Evolutionary conservation across 2,888 invertebrate genomes (phyloP).

Genomic region (Bursaphelenchus okinawaensis): DNA sequence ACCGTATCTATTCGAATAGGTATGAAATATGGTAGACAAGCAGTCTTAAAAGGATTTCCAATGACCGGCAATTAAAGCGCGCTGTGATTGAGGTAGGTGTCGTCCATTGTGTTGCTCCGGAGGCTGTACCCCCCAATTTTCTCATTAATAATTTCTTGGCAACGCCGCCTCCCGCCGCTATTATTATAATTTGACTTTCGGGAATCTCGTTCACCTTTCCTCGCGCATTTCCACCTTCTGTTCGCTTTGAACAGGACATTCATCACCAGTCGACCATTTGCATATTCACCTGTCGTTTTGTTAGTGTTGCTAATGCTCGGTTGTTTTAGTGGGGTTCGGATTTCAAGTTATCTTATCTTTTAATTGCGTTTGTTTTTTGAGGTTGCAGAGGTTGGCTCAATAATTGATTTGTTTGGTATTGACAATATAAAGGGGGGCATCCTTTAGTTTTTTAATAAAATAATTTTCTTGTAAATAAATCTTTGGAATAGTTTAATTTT

Average conservation of each 20-base stretch:
- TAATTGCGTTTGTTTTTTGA: neutral
- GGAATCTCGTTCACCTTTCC: neutral
- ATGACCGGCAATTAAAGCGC: neutral
- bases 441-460: no score
- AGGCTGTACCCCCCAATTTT: neutral
- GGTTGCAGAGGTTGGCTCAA: no score
- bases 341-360: neutral
- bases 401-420: no score
- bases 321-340: neutral
- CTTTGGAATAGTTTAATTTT: no score
- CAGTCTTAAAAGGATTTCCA: no score
- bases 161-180: neutral
- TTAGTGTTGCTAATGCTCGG: neutral
- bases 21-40: no score
- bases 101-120: neutral
- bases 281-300: neutral
- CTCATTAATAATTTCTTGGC: neutral
- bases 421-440: no score
- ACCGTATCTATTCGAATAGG: no score
- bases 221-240: neutral
- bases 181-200: neutral
- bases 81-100: neutral
- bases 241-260: neutral
- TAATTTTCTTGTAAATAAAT: no score
- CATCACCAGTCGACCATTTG: no score